Conservation (phyloP, 30 jellyfish, hydroid and myxozoan genomes). For the Cassiopea andromeda region DNA sequence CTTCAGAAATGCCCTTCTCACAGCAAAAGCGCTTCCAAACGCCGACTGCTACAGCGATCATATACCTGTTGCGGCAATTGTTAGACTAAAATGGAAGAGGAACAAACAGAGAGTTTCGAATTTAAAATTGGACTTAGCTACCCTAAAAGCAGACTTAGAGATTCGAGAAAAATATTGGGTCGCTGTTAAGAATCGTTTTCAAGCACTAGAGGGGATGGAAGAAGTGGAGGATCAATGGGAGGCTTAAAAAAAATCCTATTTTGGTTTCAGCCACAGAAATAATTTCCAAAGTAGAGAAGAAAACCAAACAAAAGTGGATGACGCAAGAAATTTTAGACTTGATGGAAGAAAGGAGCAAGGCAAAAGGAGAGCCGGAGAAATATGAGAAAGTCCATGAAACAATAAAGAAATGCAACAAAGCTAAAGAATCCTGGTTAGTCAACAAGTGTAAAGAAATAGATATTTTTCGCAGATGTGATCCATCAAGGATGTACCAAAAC, state of each 20-base stretch:
- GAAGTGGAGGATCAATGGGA: background rate
- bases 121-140: background rate
- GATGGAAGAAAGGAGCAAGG: background rate
- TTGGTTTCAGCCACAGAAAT: background rate
- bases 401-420: background rate
- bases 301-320: background rate
- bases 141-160: background rate
- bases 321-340: conserved; percentile 15
- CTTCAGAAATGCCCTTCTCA: background rate
- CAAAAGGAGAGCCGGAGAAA: background rate
- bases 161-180: background rate
- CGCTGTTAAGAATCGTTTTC: background rate
- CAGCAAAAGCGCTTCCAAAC: background rate
- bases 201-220: background rate
- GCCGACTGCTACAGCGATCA: conserved; percentile 32
- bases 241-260: background rate
- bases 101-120: no score
- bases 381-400: background rate
- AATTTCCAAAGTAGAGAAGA: background rate
- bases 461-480: background rate
- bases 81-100: background rate
- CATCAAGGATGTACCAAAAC: background rate
- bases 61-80: background rate
- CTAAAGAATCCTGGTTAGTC: conserved; percentile 4
- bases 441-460: conserved; percentile 18